Percentiles rank a stretch among this genome's conserved stretches.
phyloP scores from a whole-genome alignment of 2,113 vertebrate genomes.

The Cyanocitta stelleri region DNA sequence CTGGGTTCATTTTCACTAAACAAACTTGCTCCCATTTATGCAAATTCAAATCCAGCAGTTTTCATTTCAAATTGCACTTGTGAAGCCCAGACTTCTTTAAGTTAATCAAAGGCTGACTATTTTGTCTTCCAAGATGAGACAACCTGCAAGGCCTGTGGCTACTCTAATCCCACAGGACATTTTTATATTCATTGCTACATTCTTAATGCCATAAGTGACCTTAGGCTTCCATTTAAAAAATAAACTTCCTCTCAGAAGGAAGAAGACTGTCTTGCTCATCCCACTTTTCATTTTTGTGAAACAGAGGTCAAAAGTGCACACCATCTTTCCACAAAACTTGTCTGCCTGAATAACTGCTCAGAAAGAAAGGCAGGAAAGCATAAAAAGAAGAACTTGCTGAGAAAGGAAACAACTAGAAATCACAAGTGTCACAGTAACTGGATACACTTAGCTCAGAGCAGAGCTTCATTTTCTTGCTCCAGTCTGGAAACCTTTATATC shows the following conservation, averaged over 20 bases:
- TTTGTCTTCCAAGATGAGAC: neutral
- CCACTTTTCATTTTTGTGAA: neutral
- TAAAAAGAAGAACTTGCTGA: neutral
- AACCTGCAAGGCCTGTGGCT: neutral
- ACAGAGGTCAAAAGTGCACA: neutral
- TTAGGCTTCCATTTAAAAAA: neutral
- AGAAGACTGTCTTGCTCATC: neutral
- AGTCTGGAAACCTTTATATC: neutral
- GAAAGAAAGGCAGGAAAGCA: neutral
- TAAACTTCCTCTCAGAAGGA: neutral
- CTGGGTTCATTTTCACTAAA: neutral
- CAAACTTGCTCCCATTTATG: neutral
- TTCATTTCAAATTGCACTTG: constrained; percentile 33
- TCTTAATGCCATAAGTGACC: neutral
- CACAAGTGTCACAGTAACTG: constrained; percentile 18
- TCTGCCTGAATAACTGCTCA: constrained; percentile 47
- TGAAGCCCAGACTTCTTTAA: neutral
- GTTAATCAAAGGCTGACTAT: neutral
- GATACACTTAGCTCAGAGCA: neutral
- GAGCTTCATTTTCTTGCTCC: neutral
- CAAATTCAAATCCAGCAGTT: neutral
- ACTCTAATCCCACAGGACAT: neutral
- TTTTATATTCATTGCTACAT: neutral
- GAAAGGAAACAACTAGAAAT: constrained; percentile 16
- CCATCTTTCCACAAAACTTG: neutral